Percentiles rank a stretch among this genome's conserved stretches.
Evolutionary conservation across 1,140 invertebrate genomes (phyloP).

Genomic region (Augochlora pura): DNA sequence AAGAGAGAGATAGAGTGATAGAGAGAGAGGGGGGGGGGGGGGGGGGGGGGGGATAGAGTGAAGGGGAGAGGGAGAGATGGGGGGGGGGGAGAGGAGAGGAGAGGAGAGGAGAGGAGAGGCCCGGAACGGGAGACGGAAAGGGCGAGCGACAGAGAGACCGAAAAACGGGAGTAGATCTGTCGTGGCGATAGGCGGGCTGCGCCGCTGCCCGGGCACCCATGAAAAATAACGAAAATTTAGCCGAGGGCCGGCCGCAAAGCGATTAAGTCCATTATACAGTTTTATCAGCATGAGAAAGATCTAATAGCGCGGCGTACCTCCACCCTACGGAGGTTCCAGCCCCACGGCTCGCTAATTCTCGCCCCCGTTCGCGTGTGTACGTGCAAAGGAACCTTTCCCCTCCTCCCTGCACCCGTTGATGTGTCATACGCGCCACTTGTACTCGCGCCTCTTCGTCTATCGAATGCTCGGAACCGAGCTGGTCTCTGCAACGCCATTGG

Average conservation of each 20-base stretch:
- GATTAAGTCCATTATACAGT: constrained; percentile 80
- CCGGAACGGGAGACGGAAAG: constrained; percentile 11
- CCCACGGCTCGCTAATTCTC: constrained; percentile 57
- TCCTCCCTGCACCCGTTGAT: constrained; percentile 56
- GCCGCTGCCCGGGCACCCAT: constrained; percentile 69
- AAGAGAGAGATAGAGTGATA: not conserved
- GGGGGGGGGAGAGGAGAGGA: constrained; percentile 15
- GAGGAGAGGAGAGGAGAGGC: not conserved
- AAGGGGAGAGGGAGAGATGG: constrained; percentile 14
- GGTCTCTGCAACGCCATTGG: not conserved
- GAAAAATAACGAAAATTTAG: constrained; percentile 80
- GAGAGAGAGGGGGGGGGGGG: not conserved
- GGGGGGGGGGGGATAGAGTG: not conserved
- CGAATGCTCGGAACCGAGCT: constrained; percentile 10
- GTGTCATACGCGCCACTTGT: constrained; percentile 75
- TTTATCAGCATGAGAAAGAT: constrained; percentile 81
- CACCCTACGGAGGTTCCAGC: constrained; percentile 11
- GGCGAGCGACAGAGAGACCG: constrained; percentile 27
- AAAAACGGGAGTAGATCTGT: constrained; percentile 58
- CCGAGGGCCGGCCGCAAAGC: constrained; percentile 70
- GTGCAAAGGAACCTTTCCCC: constrained; percentile 49
- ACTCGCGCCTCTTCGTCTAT: constrained; percentile 35
- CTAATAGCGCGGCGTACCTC: constrained; percentile 68
- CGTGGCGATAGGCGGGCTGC: constrained; percentile 59
- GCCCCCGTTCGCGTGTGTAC: constrained; percentile 34